Percentiles rank a stretch among this genome's conserved stretches.
Conservation (phyloP, 2,888 invertebrate species). For the Drosophila mimetica region DNA sequence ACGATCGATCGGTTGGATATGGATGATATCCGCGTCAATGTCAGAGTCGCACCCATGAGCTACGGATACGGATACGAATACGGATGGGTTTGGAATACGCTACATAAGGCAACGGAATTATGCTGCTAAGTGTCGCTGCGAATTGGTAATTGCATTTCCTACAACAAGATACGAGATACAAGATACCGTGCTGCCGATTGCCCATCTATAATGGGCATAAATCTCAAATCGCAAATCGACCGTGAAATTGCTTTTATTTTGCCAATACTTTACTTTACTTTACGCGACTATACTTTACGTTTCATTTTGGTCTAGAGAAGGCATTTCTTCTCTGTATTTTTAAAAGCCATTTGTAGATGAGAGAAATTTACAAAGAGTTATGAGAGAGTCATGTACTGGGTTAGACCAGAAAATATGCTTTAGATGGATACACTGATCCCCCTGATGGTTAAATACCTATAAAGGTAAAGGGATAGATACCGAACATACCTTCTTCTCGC, state of each 20-base stretch:
- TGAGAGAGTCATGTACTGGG: conserved; percentile 21
- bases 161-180: conserved; percentile 50
- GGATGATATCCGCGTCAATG: conserved; percentile 48
- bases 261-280: conserved; percentile 45
- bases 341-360: conserved; percentile 51
- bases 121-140: conserved; percentile 64
- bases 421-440: conserved; percentile 27
- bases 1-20: conserved; percentile 24
- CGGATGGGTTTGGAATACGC: conserved; percentile 25
- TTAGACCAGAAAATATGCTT: conserved; percentile 1
- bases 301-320: conserved; percentile 31
- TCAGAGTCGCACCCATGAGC: conserved; percentile 55
- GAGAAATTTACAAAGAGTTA: conserved; percentile 41
- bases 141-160: conserved; percentile 71
- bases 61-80: conserved; percentile 8
- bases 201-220: conserved; percentile 46
- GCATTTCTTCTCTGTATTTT: conserved; percentile 32
- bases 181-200: conserved; percentile 60
- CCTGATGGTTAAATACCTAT: no score
- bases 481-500: conserved; percentile 93
- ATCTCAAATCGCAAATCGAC: conserved; percentile 73
- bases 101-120: conserved; percentile 58
- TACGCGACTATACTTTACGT: conserved; percentile 40
- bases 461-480: no score
- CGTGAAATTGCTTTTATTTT: conserved; percentile 79